Base-by-base conservation (phyloP, 2,113 vertebrate species). In the Aix galericulata region DNA sequence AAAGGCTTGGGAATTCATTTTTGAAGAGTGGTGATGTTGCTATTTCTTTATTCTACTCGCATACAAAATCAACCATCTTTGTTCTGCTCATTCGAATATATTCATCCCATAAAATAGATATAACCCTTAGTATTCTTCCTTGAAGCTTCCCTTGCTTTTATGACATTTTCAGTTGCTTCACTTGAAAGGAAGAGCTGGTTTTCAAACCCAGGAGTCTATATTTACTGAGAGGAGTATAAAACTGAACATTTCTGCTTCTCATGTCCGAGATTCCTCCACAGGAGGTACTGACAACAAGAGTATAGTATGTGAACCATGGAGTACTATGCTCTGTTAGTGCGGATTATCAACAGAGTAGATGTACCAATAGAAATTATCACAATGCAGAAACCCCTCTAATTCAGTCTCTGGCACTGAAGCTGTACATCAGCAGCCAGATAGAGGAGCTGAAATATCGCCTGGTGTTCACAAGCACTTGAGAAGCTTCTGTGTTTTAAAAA, bases 51-150 rank as follows among this genome's bases (percentile, higher is more conserved):
- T 93, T 91, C 82, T 86, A 59, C 52, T 42, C 59, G 76, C 81
- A 93, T 94, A 84, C 80, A 88, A 92, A 97, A 96, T 96, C 95
- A 96, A 44, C 69, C 42, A 29, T 81, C 68, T 94, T 96, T 97
- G 95, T 96, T 94, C 88, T 91, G 56, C 8, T 17, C 11, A 29
- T 93, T 91, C 64, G 9, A 38, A 75, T 69, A 21, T 46, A 92
- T 88, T 94, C 89, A 80, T 82, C 92, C 76, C 29, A 27, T 84
- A 42, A 86, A 84, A 59, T 3, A 90, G 93, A 80, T 81, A 29
- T 26, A 90, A 69, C 38, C 17, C 40, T 71, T 52, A 38, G 44
- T 92, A 21, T 75, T 92, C 90, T 92, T 63, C 46, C 82, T 75
- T 91, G 56, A 81, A 88, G 46, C 50, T 72, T 92, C 29, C 52